A percentile compares a stretch with the other conserved stretches of the same genome.
Evolutionary conservation across 1,140 invertebrate genomes (phyloP).

Genomic region (Bombus fervidus): DNA sequence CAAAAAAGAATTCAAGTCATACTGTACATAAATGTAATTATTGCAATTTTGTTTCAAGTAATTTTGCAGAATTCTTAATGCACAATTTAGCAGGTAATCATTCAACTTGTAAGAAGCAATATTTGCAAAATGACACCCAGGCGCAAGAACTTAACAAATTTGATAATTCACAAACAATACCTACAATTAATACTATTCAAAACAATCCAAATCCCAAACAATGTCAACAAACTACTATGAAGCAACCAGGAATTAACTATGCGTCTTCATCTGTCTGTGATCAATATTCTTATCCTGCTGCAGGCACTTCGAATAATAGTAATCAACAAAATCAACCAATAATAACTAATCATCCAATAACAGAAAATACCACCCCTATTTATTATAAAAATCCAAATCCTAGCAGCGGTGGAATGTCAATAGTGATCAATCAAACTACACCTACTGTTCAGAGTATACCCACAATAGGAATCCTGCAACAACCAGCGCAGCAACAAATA

Average conservation of each 20-base stretch:
- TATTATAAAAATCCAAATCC: neutral
- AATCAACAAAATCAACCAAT: neutral
- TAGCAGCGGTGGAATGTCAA: neutral
- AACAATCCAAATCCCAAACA: neutral
- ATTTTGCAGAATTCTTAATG: neutral
- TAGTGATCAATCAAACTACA: conserved; percentile 21
- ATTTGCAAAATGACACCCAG: too few species aligned
- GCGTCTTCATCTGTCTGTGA: too few species aligned
- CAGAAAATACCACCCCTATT: neutral
- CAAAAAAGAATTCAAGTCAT: too few species aligned
- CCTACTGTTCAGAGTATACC: neutral
- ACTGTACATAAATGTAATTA: neutral
- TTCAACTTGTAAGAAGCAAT: neutral
- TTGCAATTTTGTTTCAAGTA: neutral
- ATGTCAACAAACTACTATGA: neutral
- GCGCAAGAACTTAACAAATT: fast-evolving
- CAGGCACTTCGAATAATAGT: neutral
- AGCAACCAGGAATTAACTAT: neutral
- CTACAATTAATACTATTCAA: neutral
- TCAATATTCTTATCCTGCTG: neutral
- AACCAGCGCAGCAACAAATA: conserved; percentile 11
- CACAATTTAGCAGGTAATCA: neutral
- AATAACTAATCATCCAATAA: neutral
- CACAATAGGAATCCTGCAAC: neutral
- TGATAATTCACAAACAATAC: neutral